Conservation (phyloP, 2,888 invertebrate genomes). For the Phyllotreta cruciferae region DNA sequence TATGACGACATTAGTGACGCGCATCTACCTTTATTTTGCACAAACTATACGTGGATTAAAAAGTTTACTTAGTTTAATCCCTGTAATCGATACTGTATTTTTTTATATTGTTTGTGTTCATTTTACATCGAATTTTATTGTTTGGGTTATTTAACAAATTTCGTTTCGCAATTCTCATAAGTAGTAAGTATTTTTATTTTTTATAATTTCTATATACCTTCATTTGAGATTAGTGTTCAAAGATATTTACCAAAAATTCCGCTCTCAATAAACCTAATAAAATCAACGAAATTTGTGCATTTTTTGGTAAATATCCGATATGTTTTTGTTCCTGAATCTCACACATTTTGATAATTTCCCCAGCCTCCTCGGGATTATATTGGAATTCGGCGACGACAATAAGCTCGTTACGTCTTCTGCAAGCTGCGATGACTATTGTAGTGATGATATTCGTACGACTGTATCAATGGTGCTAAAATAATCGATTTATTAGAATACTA, state of each 20-base stretch:
- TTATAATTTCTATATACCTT: too few species aligned
- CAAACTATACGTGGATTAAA: too few species aligned
- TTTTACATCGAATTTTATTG: constrained; percentile 5
- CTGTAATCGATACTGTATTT: neutral
- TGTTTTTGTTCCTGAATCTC: neutral
- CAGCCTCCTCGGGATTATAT: constrained; percentile 44
- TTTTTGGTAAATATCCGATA: constrained; percentile 27
- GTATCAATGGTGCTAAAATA: constrained; percentile 45
- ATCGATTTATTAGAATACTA: constrained; percentile 26
- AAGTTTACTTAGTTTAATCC: too few species aligned
- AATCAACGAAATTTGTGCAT: neutral
- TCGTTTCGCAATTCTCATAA: too few species aligned
- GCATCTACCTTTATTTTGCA: too few species aligned
- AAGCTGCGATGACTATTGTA: constrained; percentile 55
- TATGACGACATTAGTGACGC: too few species aligned
- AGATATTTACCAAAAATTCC: neutral
- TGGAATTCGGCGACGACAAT: constrained; percentile 55
- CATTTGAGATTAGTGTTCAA: neutral
- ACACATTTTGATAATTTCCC: constrained; percentile 29
- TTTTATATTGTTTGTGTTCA: constrained; percentile 2
- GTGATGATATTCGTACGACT: constrained; percentile 49
- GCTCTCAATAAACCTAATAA: neutral
- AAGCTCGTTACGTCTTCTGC: constrained; percentile 53
- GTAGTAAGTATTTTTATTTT: too few species aligned
- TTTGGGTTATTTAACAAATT: neutral